Conservation (phyloP, 2,888 invertebrate species). For the Noctua janthina region DNA sequence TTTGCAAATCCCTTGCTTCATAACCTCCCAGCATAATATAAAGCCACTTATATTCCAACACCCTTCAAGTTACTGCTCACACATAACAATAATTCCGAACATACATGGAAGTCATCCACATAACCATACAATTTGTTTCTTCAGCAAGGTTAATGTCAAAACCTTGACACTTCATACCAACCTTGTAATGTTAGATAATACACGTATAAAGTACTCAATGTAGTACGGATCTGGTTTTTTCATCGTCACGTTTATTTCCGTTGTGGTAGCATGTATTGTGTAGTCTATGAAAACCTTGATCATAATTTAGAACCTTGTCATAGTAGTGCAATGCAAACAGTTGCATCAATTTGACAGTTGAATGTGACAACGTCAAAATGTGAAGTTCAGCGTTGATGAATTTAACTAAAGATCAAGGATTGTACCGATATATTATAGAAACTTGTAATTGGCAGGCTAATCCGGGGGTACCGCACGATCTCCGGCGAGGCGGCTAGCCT, state of each 20-base stretch:
- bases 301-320: not conserved
- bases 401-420: not conserved
- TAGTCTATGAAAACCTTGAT: conserved; percentile 34
- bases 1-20: not conserved
- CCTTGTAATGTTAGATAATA: conserved; percentile 56
- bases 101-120: conserved; percentile 30
- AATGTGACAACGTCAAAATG: not conserved
- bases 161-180: conserved; percentile 55
- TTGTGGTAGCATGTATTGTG: conserved; percentile 16
- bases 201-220: conserved; percentile 11
- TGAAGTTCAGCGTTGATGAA: not conserved
- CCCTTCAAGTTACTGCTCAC: not conserved
- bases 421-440: not conserved
- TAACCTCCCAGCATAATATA: not conserved
- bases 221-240: conserved; percentile 38
- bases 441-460: not conserved
- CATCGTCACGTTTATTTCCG: conserved; percentile 32
- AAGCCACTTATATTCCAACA: not conserved
- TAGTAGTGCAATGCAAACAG: not conserved
- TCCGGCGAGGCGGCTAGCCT: too few relatives aligned
- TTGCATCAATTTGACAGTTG: not conserved
- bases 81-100: conserved; percentile 16
- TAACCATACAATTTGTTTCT: conserved; percentile 29
- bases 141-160: conserved; percentile 56
- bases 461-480: too few relatives aligned